phyloP scores from a whole-genome alignment of 2,113 vertebrate genomes.

The Gambusia affinis region DNA sequence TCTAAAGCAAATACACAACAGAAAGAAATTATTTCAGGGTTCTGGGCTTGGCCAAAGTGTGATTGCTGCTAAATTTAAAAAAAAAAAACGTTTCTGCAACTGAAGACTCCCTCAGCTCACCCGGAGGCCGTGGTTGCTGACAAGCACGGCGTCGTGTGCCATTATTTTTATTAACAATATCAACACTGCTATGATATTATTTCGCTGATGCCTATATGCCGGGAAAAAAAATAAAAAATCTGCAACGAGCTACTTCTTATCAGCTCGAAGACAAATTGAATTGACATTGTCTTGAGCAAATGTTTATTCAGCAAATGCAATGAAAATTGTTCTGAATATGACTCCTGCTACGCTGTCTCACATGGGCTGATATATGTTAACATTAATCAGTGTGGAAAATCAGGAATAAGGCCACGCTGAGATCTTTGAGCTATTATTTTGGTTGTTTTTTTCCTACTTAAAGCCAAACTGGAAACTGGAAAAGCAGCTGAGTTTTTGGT shows the following conservation, averaged over 20 bases:
- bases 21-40: conserved; percentile 46
- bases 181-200: conserved; percentile 70
- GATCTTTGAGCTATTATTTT: conserved; percentile 39
- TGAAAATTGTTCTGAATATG: conserved; percentile 71
- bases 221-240: conserved; percentile 11
- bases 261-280: conserved; percentile 69
- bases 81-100: conserved; percentile 63
- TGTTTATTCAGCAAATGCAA: conserved; percentile 73
- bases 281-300: conserved; percentile 72
- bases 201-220: conserved; percentile 62
- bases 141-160: conserved; percentile 52
- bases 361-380: conserved; percentile 65
- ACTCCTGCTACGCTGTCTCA: conserved; percentile 68
- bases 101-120: conserved; percentile 63
- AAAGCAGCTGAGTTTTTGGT: conserved; percentile 52
- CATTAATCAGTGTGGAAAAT: conserved; percentile 74
- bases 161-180: conserved; percentile 69
- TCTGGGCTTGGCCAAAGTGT: conserved; percentile 53
- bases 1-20: conserved; percentile 55
- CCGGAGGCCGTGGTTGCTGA: conserved; percentile 43
- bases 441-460: conserved; percentile 27
- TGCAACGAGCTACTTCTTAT: conserved; percentile 67
- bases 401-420: conserved; percentile 59
- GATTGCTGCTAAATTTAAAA: conserved; percentile 46
- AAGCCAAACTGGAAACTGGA: conserved; percentile 59